Percentiles rank a stretch among this genome's conserved stretches.
phyloP scores from a whole-genome alignment of 2,113 vertebrate species.

The Hiodon tergisus region DNA sequence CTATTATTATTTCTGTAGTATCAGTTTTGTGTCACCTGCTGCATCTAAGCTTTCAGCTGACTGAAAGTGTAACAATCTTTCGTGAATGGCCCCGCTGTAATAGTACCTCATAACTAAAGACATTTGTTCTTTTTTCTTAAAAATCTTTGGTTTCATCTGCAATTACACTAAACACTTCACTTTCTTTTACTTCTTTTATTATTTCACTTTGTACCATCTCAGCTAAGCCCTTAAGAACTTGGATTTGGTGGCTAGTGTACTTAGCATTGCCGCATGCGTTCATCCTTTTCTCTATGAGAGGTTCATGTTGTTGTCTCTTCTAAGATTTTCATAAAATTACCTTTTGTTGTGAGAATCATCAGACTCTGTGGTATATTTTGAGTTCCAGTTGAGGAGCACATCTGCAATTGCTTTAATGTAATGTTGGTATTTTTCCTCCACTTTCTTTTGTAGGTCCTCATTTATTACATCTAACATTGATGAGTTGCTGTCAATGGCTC shows the following conservation, averaged over 20 bases:
- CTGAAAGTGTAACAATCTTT: conserved; percentile 20
- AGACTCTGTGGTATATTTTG: conserved; percentile 10
- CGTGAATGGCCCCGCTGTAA: neutral
- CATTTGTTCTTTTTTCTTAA: conserved; percentile 17
- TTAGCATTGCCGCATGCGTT: conserved; percentile 4
- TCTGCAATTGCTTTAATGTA: conserved; percentile 19
- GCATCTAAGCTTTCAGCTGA: conserved; percentile 22
- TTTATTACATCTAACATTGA: no score
- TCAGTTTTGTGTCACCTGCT: conserved; percentile 18
- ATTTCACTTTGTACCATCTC: conserved; percentile 21
- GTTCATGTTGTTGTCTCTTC: neutral
- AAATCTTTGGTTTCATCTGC: conserved; percentile 16
- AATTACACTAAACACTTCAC: neutral
- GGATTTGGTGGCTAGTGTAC: neutral
- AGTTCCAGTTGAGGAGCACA: neutral
- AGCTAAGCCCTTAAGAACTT: conserved; percentile 15
- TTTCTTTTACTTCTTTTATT: conserved; percentile 21
- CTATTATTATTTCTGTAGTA: neutral
- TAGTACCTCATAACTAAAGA: conserved; percentile 25
- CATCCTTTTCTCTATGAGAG: conserved; percentile 3
- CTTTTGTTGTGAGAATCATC: neutral
- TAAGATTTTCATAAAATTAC: conserved; percentile 1
- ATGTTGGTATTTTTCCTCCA: neutral
- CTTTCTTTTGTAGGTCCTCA: conserved; percentile 1
- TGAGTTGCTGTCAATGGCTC: no score